Evolutionary conservation across 2,797 vertebrate genomes (phyloP).

Genomic region (Helarctos malayanus): DNA sequence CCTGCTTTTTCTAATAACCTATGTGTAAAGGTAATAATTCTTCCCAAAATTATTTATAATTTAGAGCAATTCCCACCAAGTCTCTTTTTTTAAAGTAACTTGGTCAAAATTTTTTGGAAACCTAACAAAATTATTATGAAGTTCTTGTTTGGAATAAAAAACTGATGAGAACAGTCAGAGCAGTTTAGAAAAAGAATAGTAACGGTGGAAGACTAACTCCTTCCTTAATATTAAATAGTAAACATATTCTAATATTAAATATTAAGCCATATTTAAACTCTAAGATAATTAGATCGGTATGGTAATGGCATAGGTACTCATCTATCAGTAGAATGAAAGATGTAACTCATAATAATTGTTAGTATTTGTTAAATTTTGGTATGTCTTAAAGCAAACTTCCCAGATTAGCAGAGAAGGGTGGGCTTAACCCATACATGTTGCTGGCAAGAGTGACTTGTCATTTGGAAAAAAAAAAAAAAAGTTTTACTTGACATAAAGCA

Average conservation of each 20-base stretch:
- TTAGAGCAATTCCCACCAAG: conserved; percentile 33
- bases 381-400: not conserved
- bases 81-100: conserved; percentile 22
- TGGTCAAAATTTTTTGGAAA: not conserved
- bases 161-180: not conserved
- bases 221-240: not conserved
- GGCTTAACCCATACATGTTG: not conserved
- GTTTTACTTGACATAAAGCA: not conserved
- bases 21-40: not conserved
- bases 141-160: conserved; percentile 42
- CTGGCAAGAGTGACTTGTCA: not conserved
- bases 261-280: not conserved
- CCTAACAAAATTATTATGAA: conserved; percentile 30
- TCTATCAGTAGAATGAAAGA: not conserved
- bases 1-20: conserved; percentile 7
- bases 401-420: not conserved
- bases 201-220: not conserved
- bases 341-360: not conserved
- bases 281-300: not conserved
- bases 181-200: conserved; percentile 4
- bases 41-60: not conserved
- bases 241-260: not conserved
- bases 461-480: not conserved
- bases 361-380: not conserved
- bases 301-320: not conserved